These are phyloP conservation scores for Dryomyza anilis DNA, from an alignment of 2,888 invertebrate species.

Conservation along the genomic window DNA sequence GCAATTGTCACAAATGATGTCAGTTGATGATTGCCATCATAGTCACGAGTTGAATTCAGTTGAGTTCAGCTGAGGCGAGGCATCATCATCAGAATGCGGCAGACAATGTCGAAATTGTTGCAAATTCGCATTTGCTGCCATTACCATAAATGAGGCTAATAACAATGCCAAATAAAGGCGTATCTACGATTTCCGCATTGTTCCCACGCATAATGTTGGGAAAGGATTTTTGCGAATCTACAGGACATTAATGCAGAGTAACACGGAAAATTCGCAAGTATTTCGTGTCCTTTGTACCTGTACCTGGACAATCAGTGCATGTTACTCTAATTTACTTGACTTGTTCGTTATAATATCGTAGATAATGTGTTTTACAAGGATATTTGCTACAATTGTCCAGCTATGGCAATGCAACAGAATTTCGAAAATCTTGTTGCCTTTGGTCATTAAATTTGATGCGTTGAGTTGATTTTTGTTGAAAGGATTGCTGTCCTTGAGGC, in stretches of 20 bases:
- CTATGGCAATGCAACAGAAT: no score
- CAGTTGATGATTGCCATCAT: conserved; percentile 36
- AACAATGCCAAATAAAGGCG: conserved; percentile 36
- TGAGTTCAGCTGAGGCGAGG: conserved; percentile 32
- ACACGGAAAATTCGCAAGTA: conserved; percentile 4
- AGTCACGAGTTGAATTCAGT: conserved; percentile 1
- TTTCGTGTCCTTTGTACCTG: not conserved
- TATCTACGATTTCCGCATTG: conserved; percentile 51
- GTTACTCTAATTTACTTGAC: no score
- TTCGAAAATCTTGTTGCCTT: no score
- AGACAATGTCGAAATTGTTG: conserved; percentile 5
- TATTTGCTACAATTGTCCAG: no score
- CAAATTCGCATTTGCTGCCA: conserved; percentile 7
- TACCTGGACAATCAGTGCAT: no score
- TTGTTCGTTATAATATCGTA: not conserved
- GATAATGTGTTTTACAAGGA: not conserved
- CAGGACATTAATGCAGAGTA: conserved; percentile 46
- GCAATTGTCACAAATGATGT: conserved; percentile 15
- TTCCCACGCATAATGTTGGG: conserved; percentile 56
- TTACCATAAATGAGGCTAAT: conserved; percentile 9
- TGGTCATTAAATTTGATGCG: no score
- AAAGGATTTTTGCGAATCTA: conserved; percentile 46
- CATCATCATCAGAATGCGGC: conserved; percentile 13
- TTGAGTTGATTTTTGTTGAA: no score
- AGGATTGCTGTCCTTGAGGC: not conserved